These are phyloP conservation scores for Parnassius orleans DNA, from an alignment of 2,888 invertebrate species.

Conservation along the genomic window DNA sequence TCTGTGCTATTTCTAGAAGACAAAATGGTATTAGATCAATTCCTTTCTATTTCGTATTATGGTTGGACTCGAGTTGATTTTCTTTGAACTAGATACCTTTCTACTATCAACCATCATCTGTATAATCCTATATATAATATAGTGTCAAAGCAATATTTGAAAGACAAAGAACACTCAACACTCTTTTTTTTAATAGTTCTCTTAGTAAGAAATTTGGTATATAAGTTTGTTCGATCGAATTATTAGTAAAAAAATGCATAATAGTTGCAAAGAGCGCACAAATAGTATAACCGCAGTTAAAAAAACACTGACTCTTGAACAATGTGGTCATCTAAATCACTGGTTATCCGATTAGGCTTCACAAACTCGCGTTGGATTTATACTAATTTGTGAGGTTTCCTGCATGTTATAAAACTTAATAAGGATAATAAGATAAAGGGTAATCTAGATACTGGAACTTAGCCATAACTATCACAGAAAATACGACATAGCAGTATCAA, in stretches of 20 bases:
- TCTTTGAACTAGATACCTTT: background rate
- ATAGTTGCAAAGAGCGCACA: too few relatives aligned
- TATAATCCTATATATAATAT: too few relatives aligned
- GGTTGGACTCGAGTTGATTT: conserved; percentile 7
- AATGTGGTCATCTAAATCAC: background rate
- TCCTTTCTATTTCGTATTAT: conserved; percentile 23
- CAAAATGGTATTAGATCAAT: conserved; percentile 29
- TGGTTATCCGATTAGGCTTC: conserved; percentile 4
- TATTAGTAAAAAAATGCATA: too few relatives aligned
- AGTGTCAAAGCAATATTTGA: too few relatives aligned
- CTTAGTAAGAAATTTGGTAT: too few relatives aligned
- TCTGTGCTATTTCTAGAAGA: conserved; percentile 38
- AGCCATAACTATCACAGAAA: too few relatives aligned
- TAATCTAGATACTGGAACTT: background rate
- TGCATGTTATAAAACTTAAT: background rate
- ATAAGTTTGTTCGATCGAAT: too few relatives aligned
- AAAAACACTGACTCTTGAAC: background rate
- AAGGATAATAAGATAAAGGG: background rate
- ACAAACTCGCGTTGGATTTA: background rate
- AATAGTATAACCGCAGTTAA: too few relatives aligned
- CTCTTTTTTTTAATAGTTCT: too few relatives aligned
- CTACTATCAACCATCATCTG: too few relatives aligned
- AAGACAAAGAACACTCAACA: too few relatives aligned
- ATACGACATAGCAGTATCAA: too few relatives aligned
- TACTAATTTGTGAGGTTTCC: conserved; percentile 1